Evolutionary conservation across 2,797 vertebrate genomes (phyloP), one percentile per base, ranked within the genome.

Genomic region (Poecilia picta): DNA sequence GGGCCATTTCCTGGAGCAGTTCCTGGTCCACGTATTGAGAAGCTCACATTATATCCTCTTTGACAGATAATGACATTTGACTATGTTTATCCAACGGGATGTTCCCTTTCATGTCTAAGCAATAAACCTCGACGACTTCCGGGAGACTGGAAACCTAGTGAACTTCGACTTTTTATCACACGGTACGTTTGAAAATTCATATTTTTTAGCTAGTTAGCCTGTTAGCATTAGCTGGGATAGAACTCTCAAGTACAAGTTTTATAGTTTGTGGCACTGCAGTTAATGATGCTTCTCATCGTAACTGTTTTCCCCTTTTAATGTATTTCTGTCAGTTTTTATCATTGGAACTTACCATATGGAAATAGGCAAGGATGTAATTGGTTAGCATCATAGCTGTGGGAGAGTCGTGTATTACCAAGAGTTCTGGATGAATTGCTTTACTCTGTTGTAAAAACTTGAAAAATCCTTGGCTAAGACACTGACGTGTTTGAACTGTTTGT

Each of bases 1-100:
- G 92, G 95, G 96, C 94, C 96, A 95, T 95, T 95, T 74, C 66
- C 33, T 5, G 72, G 55, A 75, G 74, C 72, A 87, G 89, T 96
- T 96, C 96, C 95, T 90, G 85, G 88, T 97, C 97, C 98, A 99
- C 98, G 98, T 99, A 94, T 88, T 33, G 88, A 88, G 83, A 82
- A 81, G 76, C 84, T 85, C 71, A 75, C 62, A n/a, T 55, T 10
- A 87, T 20, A 82, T 89, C 80, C 78, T 80, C 43, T 33, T 45
- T 75, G 76, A 78, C 89, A 85, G 72, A 88, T 83, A 66, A 92
- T 94, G 92, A 86, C 76, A 87, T 82, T 81, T 80, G 25, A 41
- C 13, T 28, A 45, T 73, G 33, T 78, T 62, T 12, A 41, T 83
- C 2, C 18, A 31, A 53, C 33, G 28, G 0, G 2, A 25, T 8